Evolutionary conservation across 2,797 vertebrate species (phyloP), one percentile per base, ranked within the genome.

Genomic region (Adrianichthys oophorus): DNA sequence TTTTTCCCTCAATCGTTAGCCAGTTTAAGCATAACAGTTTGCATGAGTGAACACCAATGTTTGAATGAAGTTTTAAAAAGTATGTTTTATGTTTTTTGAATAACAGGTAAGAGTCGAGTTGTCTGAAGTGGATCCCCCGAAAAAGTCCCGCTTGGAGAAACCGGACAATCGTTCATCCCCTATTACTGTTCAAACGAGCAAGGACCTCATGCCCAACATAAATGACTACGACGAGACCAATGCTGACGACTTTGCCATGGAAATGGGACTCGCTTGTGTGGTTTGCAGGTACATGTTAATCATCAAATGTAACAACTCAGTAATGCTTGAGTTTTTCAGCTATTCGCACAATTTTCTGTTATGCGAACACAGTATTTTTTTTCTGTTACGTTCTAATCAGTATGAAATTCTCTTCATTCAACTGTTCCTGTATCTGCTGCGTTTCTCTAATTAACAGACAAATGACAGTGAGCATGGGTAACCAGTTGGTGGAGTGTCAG

Each of bases 231-330:
- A 99, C 55, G 97, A 98, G 87, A 99, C 96, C 24, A 99, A 94
- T 16, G 98, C 98, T 19, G 96, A 99, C 52, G 96, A 97, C 81
- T 99, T 99, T 68, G 97, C 97, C 60, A 98, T 99, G 98, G 96
- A 99, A 78, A 99, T 99, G 98, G 97, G 98, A 7, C 88, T 99
- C 78, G 97, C 95, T 26, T 99, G 98, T 76, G 96, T 99, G 55
- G 95, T 98, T 68, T 99, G 98, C 87, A 93, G 96, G 98, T 96
- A 79, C 52, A 82, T 76, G n/a, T 45, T 32, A 5, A 51, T 45
- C 23, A 17, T 50, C 29, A 23, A 10, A 40, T 14, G 14, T 1
- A 37, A 19, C 15, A 21, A 37, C 5, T 32, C 5, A 13, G 5
- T 15, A 37, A 37, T 37, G 10, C 12, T 32, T 37, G 32, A 37